phyloP scores from a whole-genome alignment of 2,113 vertebrate species.

The Ceyx melanurus region DNA sequence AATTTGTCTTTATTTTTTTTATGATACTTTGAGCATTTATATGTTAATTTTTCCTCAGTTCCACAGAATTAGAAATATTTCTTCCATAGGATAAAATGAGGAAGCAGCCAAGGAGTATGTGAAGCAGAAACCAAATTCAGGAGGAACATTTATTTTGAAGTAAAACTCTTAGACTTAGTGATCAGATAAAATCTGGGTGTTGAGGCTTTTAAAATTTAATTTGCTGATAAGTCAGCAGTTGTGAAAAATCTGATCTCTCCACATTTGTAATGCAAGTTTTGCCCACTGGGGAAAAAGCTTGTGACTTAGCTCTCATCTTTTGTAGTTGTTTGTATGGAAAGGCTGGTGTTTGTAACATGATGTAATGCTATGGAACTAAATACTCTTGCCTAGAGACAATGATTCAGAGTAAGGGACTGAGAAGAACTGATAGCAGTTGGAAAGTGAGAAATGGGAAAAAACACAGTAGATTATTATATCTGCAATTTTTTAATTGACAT shows the following conservation, averaged over 20 bases:
- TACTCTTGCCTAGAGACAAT: not conserved
- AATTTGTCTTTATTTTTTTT: not conserved
- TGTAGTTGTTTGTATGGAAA: not conserved
- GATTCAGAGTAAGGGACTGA: not conserved
- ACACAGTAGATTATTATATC: not conserved
- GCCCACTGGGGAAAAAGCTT: not conserved
- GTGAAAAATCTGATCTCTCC: not conserved
- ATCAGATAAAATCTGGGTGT: not conserved
- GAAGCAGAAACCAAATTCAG: not conserved
- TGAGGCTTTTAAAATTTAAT: constrained; percentile 4
- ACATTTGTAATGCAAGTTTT: not conserved
- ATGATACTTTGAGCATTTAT: not conserved
- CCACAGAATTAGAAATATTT: not conserved
- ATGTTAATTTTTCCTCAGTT: not conserved
- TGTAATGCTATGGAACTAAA: not conserved
- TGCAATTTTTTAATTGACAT: not conserved
- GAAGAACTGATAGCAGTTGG: not conserved
- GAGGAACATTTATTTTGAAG: not conserved
- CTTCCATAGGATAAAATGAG: not conserved
- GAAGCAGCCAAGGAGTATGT: not conserved
- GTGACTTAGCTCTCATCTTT: not conserved
- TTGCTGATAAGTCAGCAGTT: not conserved
- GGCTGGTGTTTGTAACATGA: not conserved
- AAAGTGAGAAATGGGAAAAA: not conserved
- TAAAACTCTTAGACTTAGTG: not conserved